Percentiles rank a stretch among this genome's conserved stretches.
These are phyloP conservation scores for Hirtodrosophila confusa DNA, from an alignment of 2,888 invertebrate species.

Conservation along the genomic window DNA sequence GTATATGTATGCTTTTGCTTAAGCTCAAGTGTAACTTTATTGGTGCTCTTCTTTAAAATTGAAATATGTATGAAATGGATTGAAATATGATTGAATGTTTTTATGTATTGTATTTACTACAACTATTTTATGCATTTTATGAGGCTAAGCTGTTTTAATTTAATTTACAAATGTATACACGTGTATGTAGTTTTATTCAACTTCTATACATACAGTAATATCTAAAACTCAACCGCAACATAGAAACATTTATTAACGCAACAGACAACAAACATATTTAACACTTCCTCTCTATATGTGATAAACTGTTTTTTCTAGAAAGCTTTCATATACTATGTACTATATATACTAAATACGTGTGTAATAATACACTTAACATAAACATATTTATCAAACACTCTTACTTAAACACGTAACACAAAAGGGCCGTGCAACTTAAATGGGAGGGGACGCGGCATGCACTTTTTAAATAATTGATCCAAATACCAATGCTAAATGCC, in stretches of 20 bases:
- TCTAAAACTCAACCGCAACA: conserved; percentile 30
- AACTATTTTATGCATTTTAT: conserved; percentile 45
- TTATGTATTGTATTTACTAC: conserved; percentile 35
- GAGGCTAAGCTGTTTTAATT: conserved; percentile 55
- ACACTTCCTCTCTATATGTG: conserved; percentile 81
- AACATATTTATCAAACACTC: conserved; percentile 23
- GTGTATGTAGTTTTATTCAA: conserved; percentile 39
- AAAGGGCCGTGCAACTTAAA: conserved; percentile 45
- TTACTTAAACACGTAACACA: conserved; percentile 24
- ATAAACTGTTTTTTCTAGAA: conserved; percentile 77
- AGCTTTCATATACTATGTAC: conserved; percentile 69
- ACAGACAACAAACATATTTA: conserved; percentile 65
- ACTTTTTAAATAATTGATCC: too few relatives aligned
- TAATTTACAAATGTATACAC: conserved; percentile 38
- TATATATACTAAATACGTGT: conserved; percentile 46
- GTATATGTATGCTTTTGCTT: conserved; percentile 36
- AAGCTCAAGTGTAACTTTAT: conserved; percentile 70
- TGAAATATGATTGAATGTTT: conserved; percentile 9
- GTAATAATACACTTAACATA: conserved; percentile 36
- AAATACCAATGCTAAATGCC: conserved; percentile 16
- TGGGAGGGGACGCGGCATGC: too few relatives aligned
- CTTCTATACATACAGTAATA: conserved; percentile 29
- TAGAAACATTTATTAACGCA: conserved; percentile 34
- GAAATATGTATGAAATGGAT: conserved; percentile 23
- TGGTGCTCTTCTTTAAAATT: conserved; percentile 64